Evolutionary conservation across 2,888 invertebrate genomes (phyloP).

Genomic region (Drosophila birchii): DNA sequence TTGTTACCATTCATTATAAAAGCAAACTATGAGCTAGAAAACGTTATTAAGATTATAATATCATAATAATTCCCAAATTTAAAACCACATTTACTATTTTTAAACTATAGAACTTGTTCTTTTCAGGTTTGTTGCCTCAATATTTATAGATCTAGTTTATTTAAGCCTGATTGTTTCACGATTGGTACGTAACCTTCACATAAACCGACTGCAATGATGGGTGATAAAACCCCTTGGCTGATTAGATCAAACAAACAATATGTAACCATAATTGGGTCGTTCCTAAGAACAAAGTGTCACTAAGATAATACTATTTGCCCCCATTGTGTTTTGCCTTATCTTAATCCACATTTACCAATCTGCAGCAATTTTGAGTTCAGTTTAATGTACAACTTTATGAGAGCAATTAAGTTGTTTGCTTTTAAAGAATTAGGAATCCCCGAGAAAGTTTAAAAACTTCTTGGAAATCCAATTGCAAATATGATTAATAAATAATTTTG

Average conservation of each 20-base stretch:
- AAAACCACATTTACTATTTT: neutral
- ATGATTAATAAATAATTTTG: neutral
- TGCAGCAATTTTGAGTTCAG: neutral
- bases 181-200: slow-evolving; percentile 8
- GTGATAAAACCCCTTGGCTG: slow-evolving; percentile 16
- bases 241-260: slow-evolving; percentile 14
- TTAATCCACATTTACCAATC: neutral
- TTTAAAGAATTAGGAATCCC: neutral
- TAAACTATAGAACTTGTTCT: slow-evolving; percentile 14
- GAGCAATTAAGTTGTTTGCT: neutral
- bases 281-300: slow-evolving; percentile 8
- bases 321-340: neutral
- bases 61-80: neutral
- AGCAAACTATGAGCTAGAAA: neutral
- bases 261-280: slow-evolving; percentile 15
- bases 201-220: slow-evolving; percentile 12
- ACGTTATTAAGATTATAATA: neutral
- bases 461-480: neutral
- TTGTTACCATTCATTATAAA: neutral
- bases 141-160: slow-evolving; percentile 23
- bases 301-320: slow-evolving; percentile 11
- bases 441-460: neutral
- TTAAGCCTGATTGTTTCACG: slow-evolving; percentile 17
- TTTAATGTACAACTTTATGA: neutral
- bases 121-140: slow-evolving; percentile 16